Evolutionary conservation across 2,113 vertebrate genomes (phyloP).

Genomic region (Chelonoidis abingdonii): DNA sequence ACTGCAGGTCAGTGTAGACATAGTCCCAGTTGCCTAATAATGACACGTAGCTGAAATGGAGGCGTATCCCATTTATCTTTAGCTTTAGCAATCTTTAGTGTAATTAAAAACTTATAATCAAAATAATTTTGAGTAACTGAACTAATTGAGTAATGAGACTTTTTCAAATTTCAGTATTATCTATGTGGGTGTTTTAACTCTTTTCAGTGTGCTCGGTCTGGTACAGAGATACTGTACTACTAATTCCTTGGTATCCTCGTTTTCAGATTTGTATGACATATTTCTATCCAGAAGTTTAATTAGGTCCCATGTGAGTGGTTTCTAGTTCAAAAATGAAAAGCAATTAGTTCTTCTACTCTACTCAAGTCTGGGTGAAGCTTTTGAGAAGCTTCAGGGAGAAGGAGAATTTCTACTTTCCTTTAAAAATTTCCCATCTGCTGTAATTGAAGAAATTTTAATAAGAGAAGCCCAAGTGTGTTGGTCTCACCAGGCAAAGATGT

Average conservation of each 20-base stretch:
- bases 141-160: slow-evolving; percentile 53
- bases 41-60: neutral
- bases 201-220: slow-evolving; percentile 10
- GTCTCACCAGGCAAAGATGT: neutral
- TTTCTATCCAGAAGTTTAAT: slow-evolving; percentile 74
- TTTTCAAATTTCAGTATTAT: slow-evolving; percentile 46
- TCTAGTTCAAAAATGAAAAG: slow-evolving; percentile 64
- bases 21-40: neutral
- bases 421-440: slow-evolving; percentile 52
- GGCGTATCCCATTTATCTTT: neutral
- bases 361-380: slow-evolving; percentile 58
- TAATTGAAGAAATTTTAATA: slow-evolving; percentile 58
- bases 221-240: neutral
- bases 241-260: slow-evolving; percentile 46
- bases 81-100: neutral
- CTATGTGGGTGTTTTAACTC: slow-evolving; percentile 21
- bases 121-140: slow-evolving; percentile 33
- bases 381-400: slow-evolving; percentile 73
- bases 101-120: neutral
- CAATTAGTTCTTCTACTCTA: slow-evolving; percentile 67
- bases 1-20: neutral
- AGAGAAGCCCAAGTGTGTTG: neutral
- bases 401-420: slow-evolving; percentile 64
- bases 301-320: slow-evolving; percentile 58
- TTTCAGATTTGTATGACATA: slow-evolving; percentile 47